Evolutionary conservation across 1,140 invertebrate species (phyloP).

Genomic region (Mycetomoellerius zeteki): DNA sequence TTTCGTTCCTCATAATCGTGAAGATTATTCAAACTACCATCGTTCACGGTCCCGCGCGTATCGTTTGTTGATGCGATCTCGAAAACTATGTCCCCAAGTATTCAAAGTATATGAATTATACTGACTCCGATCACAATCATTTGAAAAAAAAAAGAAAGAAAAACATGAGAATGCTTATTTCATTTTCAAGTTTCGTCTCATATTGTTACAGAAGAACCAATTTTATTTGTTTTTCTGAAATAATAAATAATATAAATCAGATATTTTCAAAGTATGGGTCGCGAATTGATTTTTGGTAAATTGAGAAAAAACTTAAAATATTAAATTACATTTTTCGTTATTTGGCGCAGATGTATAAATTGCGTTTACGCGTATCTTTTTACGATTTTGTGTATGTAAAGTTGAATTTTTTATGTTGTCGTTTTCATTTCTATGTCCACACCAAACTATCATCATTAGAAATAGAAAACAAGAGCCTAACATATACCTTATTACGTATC

Average conservation of each 20-base stretch:
- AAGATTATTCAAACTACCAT: slow-evolving; percentile 70
- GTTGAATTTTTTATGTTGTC: no score
- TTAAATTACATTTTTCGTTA: no score
- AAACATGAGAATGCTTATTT: background rate
- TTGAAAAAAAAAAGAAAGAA: background rate
- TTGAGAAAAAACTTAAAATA: no score
- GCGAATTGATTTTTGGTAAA: no score
- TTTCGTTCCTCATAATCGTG: slow-evolving; percentile 66
- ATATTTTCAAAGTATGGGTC: no score
- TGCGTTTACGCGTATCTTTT: no score
- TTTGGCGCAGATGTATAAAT: no score
- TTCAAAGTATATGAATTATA: slow-evolving; percentile 44
- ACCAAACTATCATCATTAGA: no score
- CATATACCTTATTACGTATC: no score
- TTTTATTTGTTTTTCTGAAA: background rate
- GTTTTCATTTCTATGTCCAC: no score
- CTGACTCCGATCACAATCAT: background rate
- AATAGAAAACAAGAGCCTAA: no score
- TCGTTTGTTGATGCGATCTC: slow-evolving; percentile 47
- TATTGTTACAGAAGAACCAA: background rate
- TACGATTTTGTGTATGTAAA: no score
- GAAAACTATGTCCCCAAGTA: slow-evolving; percentile 56
- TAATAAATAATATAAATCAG: background rate
- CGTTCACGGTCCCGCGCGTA: slow-evolving; percentile 56
- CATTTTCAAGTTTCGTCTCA: background rate